A percentile compares a stretch with the other conserved stretches of the same genome.
Evolutionary conservation across 2,888 invertebrate species (phyloP).

Genomic region (Sphaerophoria taeniata): DNA sequence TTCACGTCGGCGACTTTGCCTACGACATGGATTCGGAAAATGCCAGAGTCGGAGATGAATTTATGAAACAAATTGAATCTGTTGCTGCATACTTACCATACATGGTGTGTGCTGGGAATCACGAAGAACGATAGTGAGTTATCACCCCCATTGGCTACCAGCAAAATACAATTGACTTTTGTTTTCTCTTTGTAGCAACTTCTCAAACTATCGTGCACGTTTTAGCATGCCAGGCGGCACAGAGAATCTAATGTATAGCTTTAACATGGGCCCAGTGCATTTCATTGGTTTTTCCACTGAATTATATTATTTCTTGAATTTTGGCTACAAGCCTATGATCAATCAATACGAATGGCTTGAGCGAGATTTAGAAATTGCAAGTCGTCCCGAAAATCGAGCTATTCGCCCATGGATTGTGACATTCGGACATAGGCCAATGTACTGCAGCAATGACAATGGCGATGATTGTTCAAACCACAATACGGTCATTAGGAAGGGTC

Average conservation of each 20-base stretch:
- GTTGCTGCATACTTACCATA: conserved; percentile 96
- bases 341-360: conserved; percentile 94
- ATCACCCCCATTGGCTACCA: not conserved
- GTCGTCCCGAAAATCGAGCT: conserved; percentile 88
- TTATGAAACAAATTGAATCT: conserved; percentile 95
- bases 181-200: conserved; percentile 87
- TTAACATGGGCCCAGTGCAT: conserved; percentile 94
- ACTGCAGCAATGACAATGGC: conserved; percentile 92
- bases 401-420: conserved; percentile 92
- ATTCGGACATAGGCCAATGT: conserved; percentile 95
- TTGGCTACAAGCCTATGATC: conserved; percentile 90
- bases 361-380: conserved; percentile 90
- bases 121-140: conserved; percentile 91
- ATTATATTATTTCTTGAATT: conserved; percentile 95
- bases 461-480: conserved; percentile 90
- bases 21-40: conserved; percentile 95
- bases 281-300: conserved; percentile 97
- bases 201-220: conserved; percentile 95
- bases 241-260: conserved; percentile 92
- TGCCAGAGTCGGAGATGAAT: conserved; percentile 93
- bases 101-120: conserved; percentile 96
- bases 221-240: conserved; percentile 94
- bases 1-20: conserved; percentile 98
- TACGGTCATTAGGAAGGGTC: conserved; percentile 87
- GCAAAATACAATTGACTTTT: not conserved